Evolutionary conservation across 2,888 invertebrate genomes (phyloP), one percentile per base, ranked within the genome.

Genomic region (Rotaria magnacalcarata): DNA sequence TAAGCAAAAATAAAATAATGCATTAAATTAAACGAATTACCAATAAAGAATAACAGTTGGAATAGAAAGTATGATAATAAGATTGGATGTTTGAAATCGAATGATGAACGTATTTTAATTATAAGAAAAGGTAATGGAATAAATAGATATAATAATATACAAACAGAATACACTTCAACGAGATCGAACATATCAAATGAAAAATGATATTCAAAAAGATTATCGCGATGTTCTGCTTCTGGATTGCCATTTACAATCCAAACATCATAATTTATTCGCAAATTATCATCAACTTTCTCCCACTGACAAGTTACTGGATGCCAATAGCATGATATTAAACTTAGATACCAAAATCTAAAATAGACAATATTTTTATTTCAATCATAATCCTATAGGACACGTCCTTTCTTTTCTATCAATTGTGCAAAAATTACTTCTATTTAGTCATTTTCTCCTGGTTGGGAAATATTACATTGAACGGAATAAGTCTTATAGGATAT

Each of bases 211-310:
- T 95, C 94, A 89, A 97, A 93, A 87, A 95, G 94, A 91, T 96
- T 96, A 41, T 89, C 88, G 54, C 90, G 90, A 43, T 6, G 24
- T 87, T 95, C 95, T 89, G 94, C 93, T 90, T 95, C 95, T 0
- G 98, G 98, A 91, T 96, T 95, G 50, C 97, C 97, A 92, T 98
- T 98, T 14, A 97, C 97, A 84, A 98, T 93, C 95, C 96, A 96
- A 88, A 98, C 94, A 91, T 98, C 96, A 91, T 97, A 98, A 85
- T 94, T 92, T 24, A 95, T 91, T 85, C 91, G 90, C 24, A 85
- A 74, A 27, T 84, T 47, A 67, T 84, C 86, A 74, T 75, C 34
- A 3, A 75, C 41, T 75, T 43, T 47, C 19, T 75, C 75, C 75
- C 75, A 75, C 8, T 47, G 24, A n/a, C 75, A 75, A 24, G 41